These are phyloP conservation scores for Sciaenops ocellatus DNA, from an alignment of 2,797 vertebrate species.

Conservation along the genomic window DNA sequence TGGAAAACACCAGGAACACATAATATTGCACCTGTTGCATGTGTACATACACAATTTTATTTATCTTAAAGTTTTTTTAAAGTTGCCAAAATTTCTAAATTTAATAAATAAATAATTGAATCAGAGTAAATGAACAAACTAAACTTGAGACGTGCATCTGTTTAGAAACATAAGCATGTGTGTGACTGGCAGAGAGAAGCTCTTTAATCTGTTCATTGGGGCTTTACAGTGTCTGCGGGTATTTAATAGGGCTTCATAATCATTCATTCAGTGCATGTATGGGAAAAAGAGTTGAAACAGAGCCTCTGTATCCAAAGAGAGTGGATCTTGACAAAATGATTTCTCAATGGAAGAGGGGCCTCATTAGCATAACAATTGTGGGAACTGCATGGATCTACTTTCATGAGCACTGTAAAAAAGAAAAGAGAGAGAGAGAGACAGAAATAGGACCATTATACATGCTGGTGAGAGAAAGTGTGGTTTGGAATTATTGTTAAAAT, in stretches of 20 bases:
- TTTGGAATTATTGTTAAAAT: conserved; percentile 45
- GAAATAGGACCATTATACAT: conserved; percentile 63
- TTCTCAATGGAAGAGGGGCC: conserved; percentile 86
- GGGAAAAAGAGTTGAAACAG: conserved; percentile 82
- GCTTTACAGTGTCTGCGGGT: conserved; percentile 75
- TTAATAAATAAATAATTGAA: background rate
- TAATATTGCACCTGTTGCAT: background rate
- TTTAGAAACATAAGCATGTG: conserved; percentile 3
- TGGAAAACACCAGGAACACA: background rate
- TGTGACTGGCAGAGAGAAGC: conserved; percentile 44
- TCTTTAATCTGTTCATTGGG: conserved; percentile 68
- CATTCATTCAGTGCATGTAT: conserved; percentile 83
- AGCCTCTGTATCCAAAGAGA: conserved; percentile 78
- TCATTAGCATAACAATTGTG: conserved; percentile 90
- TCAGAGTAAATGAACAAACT: background rate
- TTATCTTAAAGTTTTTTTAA: background rate
- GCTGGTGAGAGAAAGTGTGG: conserved; percentile 36
- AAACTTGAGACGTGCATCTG: conserved; percentile 15
- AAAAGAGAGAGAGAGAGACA: conserved; percentile 50
- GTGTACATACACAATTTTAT: background rate
- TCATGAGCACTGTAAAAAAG: conserved; percentile 80
- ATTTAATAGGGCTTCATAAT: conserved; percentile 81
- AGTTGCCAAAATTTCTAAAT: background rate
- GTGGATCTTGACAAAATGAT: conserved; percentile 87
- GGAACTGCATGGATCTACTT: conserved; percentile 87